A percentile compares a stretch with the other conserved stretches of the same genome.
Conservation (phyloP, 2,888 invertebrate genomes). For the Branchellion lobata region DNA sequence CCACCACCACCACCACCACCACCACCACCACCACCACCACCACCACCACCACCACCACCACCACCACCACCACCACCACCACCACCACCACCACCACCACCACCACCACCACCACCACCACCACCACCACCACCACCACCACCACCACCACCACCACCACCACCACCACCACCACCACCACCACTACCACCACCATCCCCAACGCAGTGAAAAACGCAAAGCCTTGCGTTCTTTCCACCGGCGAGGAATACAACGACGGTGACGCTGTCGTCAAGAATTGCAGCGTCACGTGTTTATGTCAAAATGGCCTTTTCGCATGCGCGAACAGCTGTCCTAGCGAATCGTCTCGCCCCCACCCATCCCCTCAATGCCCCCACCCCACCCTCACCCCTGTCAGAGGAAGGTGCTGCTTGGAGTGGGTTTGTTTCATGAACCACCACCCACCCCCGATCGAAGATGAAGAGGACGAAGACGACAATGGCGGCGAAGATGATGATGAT, state of each 20-base stretch:
- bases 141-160: not conserved
- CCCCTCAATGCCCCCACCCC: slow-evolving; percentile 8
- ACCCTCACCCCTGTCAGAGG: not conserved
- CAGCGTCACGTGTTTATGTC: slow-evolving; percentile 2
- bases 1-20: slow-evolving; percentile 17
- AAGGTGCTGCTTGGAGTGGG: not conserved
- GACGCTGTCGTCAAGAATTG: not conserved
- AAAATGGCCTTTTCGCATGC: not conserved
- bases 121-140: not conserved
- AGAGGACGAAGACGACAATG: not conserved
- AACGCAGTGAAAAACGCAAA: not conserved
- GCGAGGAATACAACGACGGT: not conserved
- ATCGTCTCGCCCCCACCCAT: not conserved
- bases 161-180: not conserved
- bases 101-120: not conserved
- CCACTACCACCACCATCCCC: not conserved
- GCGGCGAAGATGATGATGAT: not conserved
- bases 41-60: not conserved
- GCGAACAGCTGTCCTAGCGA: not conserved
- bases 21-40: not conserved
- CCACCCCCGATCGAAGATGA: not conserved
- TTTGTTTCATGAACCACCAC: not conserved
- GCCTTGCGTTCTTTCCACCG: not conserved
- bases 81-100: not conserved
- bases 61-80: not conserved